These are phyloP conservation scores for Hippoglossus stenolepis DNA, from an alignment of 2,113 vertebrate genomes.

Conservation along the genomic window DNA sequence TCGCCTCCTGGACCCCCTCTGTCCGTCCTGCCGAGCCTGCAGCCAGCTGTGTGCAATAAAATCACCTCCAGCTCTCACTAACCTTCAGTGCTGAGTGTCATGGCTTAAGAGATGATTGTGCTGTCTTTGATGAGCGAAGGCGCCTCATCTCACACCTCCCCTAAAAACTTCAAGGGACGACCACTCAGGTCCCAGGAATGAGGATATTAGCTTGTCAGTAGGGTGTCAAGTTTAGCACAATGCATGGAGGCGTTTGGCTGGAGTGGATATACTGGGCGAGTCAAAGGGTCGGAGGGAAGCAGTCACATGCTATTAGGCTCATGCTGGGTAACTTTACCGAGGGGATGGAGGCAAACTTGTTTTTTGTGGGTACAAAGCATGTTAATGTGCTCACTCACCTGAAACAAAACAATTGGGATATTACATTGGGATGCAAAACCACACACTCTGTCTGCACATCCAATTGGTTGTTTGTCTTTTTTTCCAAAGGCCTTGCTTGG, in stretches of 20 bases:
- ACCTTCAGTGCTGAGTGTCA: conserved; percentile 63
- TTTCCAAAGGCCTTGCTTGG: conserved; percentile 4
- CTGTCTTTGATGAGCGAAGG: conserved; percentile 77
- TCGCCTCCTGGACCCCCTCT: conserved; percentile 34
- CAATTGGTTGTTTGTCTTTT: conserved; percentile 20
- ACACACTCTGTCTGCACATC: background rate
- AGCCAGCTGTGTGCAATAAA: conserved; percentile 75
- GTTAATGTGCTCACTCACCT: conserved; percentile 3
- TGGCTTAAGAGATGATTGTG: conserved; percentile 68
- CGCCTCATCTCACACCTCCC: conserved; percentile 74
- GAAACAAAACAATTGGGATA: conserved; percentile 15
- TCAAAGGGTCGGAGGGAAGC: conserved; percentile 50
- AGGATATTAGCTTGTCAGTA: conserved; percentile 79
- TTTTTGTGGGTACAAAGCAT: conserved; percentile 20
- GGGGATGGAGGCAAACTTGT: conserved; percentile 10
- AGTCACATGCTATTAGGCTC: conserved; percentile 59
- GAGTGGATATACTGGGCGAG: conserved; percentile 47
- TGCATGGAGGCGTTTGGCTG: conserved; percentile 53
- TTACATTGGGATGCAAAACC: background rate
- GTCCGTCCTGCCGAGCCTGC: conserved; percentile 13
- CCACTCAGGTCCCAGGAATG: conserved; percentile 61
- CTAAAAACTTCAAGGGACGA: conserved; percentile 66
- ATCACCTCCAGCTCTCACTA: conserved; percentile 61
- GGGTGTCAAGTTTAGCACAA: conserved; percentile 75
- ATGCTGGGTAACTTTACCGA: conserved; percentile 47